Evolutionary conservation across 2,888 invertebrate species (phyloP), one percentile per base, ranked within the genome.

Genomic region (Bellardia bayeri): DNA sequence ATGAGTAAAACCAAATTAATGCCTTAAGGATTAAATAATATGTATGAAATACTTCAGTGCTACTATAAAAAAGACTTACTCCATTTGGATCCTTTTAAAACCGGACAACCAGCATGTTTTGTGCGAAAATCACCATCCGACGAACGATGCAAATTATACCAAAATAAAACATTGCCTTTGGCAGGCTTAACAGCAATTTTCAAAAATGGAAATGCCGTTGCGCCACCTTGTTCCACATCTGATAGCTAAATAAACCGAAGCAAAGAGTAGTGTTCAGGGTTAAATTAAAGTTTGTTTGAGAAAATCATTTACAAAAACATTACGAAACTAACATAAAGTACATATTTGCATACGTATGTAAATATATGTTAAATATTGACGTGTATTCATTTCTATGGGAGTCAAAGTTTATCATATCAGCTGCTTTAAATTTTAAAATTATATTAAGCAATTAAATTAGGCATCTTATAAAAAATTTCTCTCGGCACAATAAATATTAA

Each of bases 71-170:
- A 42, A 9, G 82, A 91, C 92, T 91, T 88, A 98, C 98, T 99
- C 99, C 99, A 99, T 95, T 99, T 99, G 63, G 97, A 97, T 71
- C 99, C 99, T 9, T 98, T 96, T 23, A 99, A 95, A 30, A 99
- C 99, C 0, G 99, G 99, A 94, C 99, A 99, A 71, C 98, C 99
- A 5, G 98, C 99, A 94, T 99, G 99, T 88, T 98, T 94, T 2
- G 99, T 99, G 89, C 96, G 95, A 90, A 96, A 95, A 94, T 99
- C 98, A 13, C 98, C 98, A 90, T 98, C 98, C 3, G 98, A 98
- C 90, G 96, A 98, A n/a, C 97, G 96, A 93, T 97, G 96, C 88
- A 99, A 95, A 94, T 99, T 99, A 92, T 97, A 96, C 99, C 99
- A 99, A 94, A 98, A 98, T 7, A 98, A 97, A 8, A 99, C 98